Evolutionary conservation across 2,797 vertebrate species (phyloP).

Genomic region (Fringilla coelebs): DNA sequence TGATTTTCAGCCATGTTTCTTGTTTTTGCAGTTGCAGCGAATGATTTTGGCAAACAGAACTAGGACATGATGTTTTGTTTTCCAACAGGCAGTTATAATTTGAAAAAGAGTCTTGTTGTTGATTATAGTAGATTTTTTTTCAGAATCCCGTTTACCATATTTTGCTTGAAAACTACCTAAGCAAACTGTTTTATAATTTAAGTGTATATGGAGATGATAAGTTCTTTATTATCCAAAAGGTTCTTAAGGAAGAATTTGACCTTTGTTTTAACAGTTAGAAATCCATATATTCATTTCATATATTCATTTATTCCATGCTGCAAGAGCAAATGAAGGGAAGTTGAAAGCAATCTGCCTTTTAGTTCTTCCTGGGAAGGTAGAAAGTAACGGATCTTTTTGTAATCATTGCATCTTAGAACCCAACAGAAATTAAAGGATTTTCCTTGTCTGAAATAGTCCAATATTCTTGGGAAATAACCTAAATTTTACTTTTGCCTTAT

Average conservation of each 20-base stretch:
- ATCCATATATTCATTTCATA: constrained; percentile 42
- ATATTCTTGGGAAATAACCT: neutral
- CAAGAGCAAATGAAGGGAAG: neutral
- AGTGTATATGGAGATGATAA: neutral
- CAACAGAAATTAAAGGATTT: neutral
- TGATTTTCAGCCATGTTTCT: neutral
- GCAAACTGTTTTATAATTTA: neutral
- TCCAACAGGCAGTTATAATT: neutral
- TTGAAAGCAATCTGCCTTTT: neutral
- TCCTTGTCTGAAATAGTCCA: neutral
- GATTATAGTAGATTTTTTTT: neutral
- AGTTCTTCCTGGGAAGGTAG: neutral
- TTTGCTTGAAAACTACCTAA: neutral
- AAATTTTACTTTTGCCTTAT: neutral
- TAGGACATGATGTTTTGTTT: neutral
- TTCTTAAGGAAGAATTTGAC: neutral
- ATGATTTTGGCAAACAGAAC: neutral
- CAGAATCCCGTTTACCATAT: neutral
- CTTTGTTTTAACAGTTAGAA: constrained; percentile 61
- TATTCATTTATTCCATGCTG: neutral
- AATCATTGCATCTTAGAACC: neutral
- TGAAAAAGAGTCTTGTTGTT: neutral
- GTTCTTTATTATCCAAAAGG: neutral
- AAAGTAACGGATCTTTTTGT: neutral
- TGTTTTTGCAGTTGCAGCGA: neutral